These are phyloP conservation scores for Drosophila melanosoma DNA, from an alignment of 2,888 invertebrate species.

Conservation along the genomic window DNA sequence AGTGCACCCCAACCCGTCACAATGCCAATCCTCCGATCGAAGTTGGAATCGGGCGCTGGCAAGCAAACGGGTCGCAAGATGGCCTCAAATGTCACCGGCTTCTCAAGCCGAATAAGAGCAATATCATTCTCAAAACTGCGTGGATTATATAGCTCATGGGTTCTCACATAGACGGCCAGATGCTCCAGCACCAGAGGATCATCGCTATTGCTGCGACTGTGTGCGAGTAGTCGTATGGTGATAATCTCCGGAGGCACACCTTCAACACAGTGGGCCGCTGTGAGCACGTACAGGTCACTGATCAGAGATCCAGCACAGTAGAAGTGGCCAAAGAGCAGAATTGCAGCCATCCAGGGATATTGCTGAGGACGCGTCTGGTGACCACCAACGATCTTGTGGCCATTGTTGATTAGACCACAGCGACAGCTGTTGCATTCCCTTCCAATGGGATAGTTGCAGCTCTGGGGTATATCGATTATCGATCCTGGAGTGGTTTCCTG, in stretches of 20 bases:
- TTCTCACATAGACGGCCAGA: constrained; percentile 85
- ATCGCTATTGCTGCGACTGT: constrained; percentile 87
- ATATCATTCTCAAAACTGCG: constrained; percentile 92
- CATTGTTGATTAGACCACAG: constrained; percentile 89
- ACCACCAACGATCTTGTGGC: constrained; percentile 90
- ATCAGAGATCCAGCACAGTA: constrained; percentile 91
- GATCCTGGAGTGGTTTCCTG: background rate
- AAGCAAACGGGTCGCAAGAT: constrained; percentile 91
- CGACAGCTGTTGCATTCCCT: constrained; percentile 82
- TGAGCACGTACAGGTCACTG: constrained; percentile 89
- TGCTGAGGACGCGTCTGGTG: constrained; percentile 89
- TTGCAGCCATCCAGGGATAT: constrained; percentile 88
- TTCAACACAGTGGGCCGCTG: constrained; percentile 90
- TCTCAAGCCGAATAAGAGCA: constrained; percentile 89
- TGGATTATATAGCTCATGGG: constrained; percentile 89
- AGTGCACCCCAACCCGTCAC: constrained; percentile 92
- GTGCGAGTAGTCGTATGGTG: constrained; percentile 89
- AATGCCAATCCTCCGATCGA: constrained; percentile 83
- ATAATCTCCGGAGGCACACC: constrained; percentile 87
- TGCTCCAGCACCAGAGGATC: constrained; percentile 60
- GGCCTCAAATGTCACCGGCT: constrained; percentile 86
- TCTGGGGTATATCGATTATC: constrained; percentile 1
- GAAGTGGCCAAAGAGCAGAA: constrained; percentile 86
- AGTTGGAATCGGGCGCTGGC: constrained; percentile 85
- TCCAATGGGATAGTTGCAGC: constrained; percentile 11